Conservation (phyloP, 53 echinoderm and acorn worm species). For the Stichopus horrens region DNA sequence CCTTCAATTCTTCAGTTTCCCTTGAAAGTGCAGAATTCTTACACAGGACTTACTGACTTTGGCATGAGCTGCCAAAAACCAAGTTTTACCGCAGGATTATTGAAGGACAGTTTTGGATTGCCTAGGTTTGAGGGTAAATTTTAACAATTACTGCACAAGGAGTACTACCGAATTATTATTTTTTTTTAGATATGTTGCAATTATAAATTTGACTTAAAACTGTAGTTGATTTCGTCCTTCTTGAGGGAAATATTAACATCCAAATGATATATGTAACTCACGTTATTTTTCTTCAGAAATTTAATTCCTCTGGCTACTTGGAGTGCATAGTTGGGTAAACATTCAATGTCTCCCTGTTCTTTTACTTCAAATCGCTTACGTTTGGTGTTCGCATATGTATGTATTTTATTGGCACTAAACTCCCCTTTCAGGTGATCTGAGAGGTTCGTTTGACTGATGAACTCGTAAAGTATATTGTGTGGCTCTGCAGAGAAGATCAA, state of each 20-base stretch:
- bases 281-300: not conserved
- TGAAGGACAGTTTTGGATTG: too few species aligned
- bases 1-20: too few species aligned
- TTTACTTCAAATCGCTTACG: not conserved
- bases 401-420: not conserved
- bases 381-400: conserved; percentile 9
- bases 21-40: too few species aligned
- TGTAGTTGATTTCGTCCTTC: not conserved
- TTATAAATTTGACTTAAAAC: too few species aligned
- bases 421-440: not conserved
- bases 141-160: too few species aligned
- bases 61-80: too few species aligned
- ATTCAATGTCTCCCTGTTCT: not conserved
- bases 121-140: too few species aligned
- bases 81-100: too few species aligned
- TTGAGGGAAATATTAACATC: too few species aligned
- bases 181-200: too few species aligned
- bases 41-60: too few species aligned
- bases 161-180: too few species aligned
- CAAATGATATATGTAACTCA: not conserved
- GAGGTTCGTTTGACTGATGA: not conserved
- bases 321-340: not conserved
- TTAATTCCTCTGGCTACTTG: conserved; percentile 3
- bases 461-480: not conserved
- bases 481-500: not conserved